Conservation (phyloP, 2,797 vertebrate species). For the Sylvia borin region DNA sequence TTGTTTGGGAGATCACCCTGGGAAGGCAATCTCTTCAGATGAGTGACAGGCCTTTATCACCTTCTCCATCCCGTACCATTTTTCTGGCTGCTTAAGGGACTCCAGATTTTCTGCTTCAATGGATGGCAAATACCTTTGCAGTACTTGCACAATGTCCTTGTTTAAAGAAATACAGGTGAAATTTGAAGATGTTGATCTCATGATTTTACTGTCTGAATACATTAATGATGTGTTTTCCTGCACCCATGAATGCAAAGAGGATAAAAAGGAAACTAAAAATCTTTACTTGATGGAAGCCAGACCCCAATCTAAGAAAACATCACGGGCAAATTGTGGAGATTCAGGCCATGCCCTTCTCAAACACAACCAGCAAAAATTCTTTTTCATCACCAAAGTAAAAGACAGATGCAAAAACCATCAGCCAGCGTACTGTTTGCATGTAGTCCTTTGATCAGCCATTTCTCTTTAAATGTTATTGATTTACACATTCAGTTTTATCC, state of each 20-base stretch:
- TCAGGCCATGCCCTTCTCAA: neutral
- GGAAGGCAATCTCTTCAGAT: neutral
- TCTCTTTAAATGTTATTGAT: neutral
- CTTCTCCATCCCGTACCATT: neutral
- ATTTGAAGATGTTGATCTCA: neutral
- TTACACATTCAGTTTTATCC: neutral
- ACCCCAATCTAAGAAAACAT: neutral
- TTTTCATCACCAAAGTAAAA: neutral
- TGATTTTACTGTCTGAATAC: neutral
- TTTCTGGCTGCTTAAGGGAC: neutral
- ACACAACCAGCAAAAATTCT: neutral
- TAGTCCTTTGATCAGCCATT: neutral
- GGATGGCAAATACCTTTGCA: neutral
- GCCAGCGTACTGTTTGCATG: rapidly evolving
- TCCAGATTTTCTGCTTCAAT: constrained; percentile 31
- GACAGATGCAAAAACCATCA: neutral
- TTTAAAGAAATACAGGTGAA: neutral
- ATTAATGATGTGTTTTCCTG: neutral
- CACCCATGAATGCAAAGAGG: neutral
- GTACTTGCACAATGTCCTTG: neutral
- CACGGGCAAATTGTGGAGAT: neutral
- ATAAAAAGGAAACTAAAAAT: neutral
- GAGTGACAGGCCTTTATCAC: constrained; percentile 31
- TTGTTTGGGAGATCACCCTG: neutral
- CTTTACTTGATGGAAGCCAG: neutral